Evolutionary conservation across 2,888 invertebrate genomes (phyloP).

Genomic region (Harmothoe impar): DNA sequence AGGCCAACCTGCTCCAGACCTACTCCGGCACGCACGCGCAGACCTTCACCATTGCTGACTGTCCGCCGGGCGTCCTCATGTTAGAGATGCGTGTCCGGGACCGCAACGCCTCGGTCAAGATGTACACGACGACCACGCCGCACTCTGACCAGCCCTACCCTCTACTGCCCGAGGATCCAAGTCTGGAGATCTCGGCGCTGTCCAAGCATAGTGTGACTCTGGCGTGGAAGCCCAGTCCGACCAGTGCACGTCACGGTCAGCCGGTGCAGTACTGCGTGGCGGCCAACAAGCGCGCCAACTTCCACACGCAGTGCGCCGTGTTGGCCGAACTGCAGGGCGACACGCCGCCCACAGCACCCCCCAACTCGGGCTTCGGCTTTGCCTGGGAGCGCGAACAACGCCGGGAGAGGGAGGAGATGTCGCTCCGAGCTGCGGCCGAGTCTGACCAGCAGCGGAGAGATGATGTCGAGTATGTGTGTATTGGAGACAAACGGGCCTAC

Average conservation of each 20-base stretch:
- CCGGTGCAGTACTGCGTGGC: slow-evolving; percentile 83
- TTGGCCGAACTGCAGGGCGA: slow-evolving; percentile 83
- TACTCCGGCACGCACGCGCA: slow-evolving; percentile 24
- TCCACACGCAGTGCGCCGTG: slow-evolving; percentile 85
- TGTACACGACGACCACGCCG: slow-evolving; percentile 76
- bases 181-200: slow-evolving; percentile 70
- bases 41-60: slow-evolving; percentile 53
- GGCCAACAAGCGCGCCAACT: slow-evolving; percentile 84
- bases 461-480: slow-evolving; percentile 84
- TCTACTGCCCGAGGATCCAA: slow-evolving; percentile 71
- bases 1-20: slow-evolving; percentile 43
- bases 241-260: slow-evolving; percentile 65
- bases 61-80: slow-evolving; percentile 63
- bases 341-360: slow-evolving; percentile 76
- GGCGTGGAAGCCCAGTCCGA: slow-evolving; percentile 74
- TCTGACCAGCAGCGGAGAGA: slow-evolving; percentile 31
- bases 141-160: slow-evolving; percentile 73
- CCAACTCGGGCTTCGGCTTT: slow-evolving; percentile 79
- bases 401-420: not conserved
- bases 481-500: slow-evolving; percentile 85
- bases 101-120: slow-evolving; percentile 76
- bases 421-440: not conserved
- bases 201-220: slow-evolving; percentile 70
- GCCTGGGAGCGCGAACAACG: slow-evolving; percentile 74
- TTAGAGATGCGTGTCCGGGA: slow-evolving; percentile 75